Evolutionary conservation across 2,113 vertebrate genomes (phyloP).

Genomic region (Mobula birostris): DNA sequence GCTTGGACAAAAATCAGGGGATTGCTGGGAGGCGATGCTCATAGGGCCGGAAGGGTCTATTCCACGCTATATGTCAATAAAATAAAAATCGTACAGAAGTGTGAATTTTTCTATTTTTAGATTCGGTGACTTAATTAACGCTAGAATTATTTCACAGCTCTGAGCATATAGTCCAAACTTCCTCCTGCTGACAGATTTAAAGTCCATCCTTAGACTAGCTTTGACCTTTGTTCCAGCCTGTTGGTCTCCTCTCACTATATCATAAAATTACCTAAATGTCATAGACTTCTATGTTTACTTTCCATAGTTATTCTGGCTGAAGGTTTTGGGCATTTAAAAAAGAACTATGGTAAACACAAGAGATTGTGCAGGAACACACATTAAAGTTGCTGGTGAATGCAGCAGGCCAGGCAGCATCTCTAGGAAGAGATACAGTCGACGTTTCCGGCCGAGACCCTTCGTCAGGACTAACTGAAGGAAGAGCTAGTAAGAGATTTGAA

Average conservation of each 20-base stretch:
- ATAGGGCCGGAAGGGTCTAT: no score
- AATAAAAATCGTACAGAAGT: background rate
- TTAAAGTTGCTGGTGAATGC: no score
- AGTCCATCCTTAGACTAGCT: background rate
- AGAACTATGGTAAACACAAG: background rate
- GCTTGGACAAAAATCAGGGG: no score
- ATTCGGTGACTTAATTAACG: background rate
- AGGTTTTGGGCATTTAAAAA: background rate
- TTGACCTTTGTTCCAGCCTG: background rate
- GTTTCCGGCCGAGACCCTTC: no score
- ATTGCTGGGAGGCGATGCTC: no score
- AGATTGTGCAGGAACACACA: no score
- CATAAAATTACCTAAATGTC: background rate
- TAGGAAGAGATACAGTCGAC: no score
- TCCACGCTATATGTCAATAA: no score
- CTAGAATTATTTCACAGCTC: background rate
- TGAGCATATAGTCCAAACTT: background rate
- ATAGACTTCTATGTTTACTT: background rate
- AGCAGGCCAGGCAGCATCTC: no score
- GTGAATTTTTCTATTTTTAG: background rate
- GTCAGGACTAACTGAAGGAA: no score
- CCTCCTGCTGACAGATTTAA: background rate
- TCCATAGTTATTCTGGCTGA: background rate
- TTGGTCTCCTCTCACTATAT: background rate
- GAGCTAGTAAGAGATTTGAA: no score